phyloP scores from a whole-genome alignment of 2,888 invertebrate genomes.

The Leptura quadrifasciata region DNA sequence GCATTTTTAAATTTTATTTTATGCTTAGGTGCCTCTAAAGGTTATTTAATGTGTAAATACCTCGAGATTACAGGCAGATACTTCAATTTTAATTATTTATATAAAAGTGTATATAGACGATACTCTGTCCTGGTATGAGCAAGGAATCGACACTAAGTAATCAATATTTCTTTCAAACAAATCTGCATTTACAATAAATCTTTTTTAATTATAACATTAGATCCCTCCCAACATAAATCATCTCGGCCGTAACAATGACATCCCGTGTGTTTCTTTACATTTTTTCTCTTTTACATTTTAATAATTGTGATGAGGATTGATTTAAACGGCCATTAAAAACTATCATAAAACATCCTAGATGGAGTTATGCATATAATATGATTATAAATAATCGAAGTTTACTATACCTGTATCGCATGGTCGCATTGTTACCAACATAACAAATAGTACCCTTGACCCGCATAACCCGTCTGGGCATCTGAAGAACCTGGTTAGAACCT shows the following conservation, averaged over 20 bases:
- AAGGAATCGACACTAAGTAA: neutral
- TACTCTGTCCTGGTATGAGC: neutral
- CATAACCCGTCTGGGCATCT: slow-evolving; percentile 63
- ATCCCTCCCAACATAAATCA: slow-evolving; percentile 22
- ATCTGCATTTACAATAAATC: slow-evolving; percentile 4
- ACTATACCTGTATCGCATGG: slow-evolving; percentile 57
- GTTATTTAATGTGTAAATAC: too few relatives aligned
- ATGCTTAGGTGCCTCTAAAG: too few relatives aligned
- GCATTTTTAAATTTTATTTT: too few relatives aligned
- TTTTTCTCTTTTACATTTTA: slow-evolving; percentile 33
- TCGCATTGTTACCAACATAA: slow-evolving; percentile 63
- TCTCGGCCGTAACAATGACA: slow-evolving; percentile 25
- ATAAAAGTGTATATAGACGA: too few relatives aligned
- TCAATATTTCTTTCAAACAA: slow-evolving; percentile 5
- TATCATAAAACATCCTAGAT: slow-evolving; percentile 51
- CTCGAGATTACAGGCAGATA: too few relatives aligned
- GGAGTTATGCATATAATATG: slow-evolving; percentile 52
- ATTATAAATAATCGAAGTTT: slow-evolving; percentile 61
- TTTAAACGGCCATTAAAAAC: slow-evolving; percentile 35
- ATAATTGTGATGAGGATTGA: slow-evolving; percentile 40
- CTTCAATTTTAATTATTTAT: too few relatives aligned
- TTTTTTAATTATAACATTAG: slow-evolving; percentile 33
- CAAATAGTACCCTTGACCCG: slow-evolving; percentile 64
- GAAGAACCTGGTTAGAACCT: slow-evolving; percentile 49
- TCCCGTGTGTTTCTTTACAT: neutral